phyloP scores from a whole-genome alignment of 1,140 invertebrate species.

The Lasioglossum baleicum region DNA sequence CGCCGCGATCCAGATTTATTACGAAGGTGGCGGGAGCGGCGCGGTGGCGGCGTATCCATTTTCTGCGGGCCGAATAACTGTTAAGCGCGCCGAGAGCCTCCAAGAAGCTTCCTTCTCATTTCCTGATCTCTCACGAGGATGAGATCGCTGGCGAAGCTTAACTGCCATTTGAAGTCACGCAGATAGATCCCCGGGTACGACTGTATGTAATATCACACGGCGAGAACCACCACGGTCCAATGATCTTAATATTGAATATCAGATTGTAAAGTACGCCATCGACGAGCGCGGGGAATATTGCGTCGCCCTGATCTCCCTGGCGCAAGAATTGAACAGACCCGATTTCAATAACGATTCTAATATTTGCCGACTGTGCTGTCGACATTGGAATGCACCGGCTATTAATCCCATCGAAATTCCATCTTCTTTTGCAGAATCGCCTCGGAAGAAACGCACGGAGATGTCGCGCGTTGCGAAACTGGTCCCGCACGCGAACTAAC shows the following conservation, averaged over 20 bases:
- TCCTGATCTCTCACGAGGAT: conserved; percentile 40
- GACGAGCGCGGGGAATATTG: conserved; percentile 1
- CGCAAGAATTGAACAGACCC: not conserved
- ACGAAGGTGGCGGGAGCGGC: too few relatives aligned
- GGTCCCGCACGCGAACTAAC: too few relatives aligned
- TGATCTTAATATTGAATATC: conserved; percentile 43
- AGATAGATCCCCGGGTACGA: not conserved
- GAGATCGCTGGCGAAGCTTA: conserved; percentile 16
- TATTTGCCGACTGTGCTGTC: not conserved
- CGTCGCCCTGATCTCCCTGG: not conserved
- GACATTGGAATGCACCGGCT: not conserved
- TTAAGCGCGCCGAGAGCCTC: not conserved
- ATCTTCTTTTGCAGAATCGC: too few relatives aligned
- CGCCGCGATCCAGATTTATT: too few relatives aligned
- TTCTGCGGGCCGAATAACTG: not conserved
- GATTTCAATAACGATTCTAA: not conserved
- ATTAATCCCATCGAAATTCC: too few relatives aligned
- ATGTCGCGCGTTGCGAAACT: too few relatives aligned
- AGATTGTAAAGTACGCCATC: conserved; percentile 17
- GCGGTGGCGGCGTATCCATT: not conserved
- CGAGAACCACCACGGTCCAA: conserved; percentile 18
- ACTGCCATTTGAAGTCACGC: not conserved
- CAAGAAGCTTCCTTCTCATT: not conserved
- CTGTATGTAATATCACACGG: conserved; percentile 32
- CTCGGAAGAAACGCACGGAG: too few relatives aligned